Evolutionary conservation across 2,797 vertebrate species (phyloP).

Genomic region (Paramormyrops hopkinsi): DNA sequence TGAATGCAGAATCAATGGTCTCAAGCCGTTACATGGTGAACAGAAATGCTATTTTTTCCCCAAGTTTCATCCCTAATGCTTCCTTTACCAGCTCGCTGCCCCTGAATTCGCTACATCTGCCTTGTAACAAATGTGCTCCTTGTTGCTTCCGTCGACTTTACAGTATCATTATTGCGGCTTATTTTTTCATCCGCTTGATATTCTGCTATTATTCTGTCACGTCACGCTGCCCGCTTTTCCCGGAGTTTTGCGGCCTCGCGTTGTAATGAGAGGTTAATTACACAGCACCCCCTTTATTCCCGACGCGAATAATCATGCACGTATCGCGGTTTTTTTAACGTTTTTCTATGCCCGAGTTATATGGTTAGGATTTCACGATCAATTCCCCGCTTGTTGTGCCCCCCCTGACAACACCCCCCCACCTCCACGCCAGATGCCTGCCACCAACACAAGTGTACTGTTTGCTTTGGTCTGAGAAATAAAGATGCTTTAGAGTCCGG

Average conservation of each 20-base stretch:
- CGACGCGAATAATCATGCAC: neutral
- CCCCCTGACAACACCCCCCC: neutral
- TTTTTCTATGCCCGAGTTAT: neutral
- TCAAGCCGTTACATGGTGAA: neutral
- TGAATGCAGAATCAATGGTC: neutral
- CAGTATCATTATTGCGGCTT: neutral
- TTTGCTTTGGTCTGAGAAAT: conserved; percentile 26
- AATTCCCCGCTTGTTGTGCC: neutral
- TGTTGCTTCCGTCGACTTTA: neutral
- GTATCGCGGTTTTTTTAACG: neutral
- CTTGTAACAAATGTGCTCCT: neutral
- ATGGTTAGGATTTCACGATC: neutral
- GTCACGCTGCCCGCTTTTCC: neutral
- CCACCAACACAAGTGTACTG: neutral
- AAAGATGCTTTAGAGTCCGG: conserved; percentile 50
- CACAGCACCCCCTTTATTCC: neutral
- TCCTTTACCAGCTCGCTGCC: neutral
- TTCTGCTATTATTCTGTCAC: neutral
- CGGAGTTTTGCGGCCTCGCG: neutral
- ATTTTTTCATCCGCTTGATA: neutral
- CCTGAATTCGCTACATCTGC: neutral
- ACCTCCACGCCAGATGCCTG: neutral
- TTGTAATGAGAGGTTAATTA: conserved; percentile 12
- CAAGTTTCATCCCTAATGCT: neutral
- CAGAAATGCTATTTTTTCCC: neutral